Evolutionary conservation across 2,113 vertebrate species (phyloP), one percentile per base, ranked within the genome.

Genomic region (Mastomys natalensis): DNA sequence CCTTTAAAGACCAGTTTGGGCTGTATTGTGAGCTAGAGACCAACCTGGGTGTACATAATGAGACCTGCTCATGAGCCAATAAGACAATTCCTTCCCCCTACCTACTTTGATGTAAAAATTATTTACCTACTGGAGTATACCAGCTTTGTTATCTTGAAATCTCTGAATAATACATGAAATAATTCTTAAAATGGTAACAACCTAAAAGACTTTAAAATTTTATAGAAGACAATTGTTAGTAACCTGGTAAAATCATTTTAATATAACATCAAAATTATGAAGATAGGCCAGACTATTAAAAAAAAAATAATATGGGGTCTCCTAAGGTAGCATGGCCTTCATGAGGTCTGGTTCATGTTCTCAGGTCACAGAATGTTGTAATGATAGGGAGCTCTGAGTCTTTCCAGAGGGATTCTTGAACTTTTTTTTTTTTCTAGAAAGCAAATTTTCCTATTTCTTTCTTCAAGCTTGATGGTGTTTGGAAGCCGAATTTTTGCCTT

Each of bases 101-200:
- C 31, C 26, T 82, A 19, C 87, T 96, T 90, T 91, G 48, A 97
- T 77, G 94, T 6, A 84, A 31, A 97, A 92, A 92, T 76, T 10
- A 78, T 4, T 29, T 91, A 73, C 8, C 37, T 48, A 60, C 22
- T 22, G 53, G 24, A 76, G 37, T 13, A 15, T 16, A 16, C 13
- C 90, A 9, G 86, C 68, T 62, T 85, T 53, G 76, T 51, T 7
- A 81, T 62, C 68, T 81, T 90, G 64, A 91, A 95, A 93, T 40
- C 29, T 2, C 51, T 85, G 31, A 94, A 55, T n/a, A 76, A 81
- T 76, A 7, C 7, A 72, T 12, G 58, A 5, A 45, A 89, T 80
- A 40, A 87, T 64, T 70, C 31, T 51, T 68, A 22, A 51, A 95
- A 70, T 51, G n/a, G 7, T 62, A 78, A 62, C 45, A 53, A 86